Evolutionary conservation across 2,888 invertebrate genomes (phyloP).

Genomic region (Drosophila niveifrons): DNA sequence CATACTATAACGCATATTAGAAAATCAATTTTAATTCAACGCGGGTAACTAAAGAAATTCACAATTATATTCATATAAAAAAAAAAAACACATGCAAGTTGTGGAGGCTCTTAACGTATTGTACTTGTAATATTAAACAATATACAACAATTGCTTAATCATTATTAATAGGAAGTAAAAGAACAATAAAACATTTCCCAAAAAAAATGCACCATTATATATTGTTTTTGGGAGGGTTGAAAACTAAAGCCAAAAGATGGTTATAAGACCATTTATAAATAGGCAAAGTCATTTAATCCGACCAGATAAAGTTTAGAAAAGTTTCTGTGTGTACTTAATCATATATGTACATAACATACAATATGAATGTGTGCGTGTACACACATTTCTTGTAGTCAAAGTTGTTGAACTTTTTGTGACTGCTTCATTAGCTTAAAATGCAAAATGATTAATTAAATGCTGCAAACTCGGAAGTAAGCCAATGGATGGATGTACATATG

Average conservation of each 20-base stretch:
- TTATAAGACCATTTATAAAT: background rate
- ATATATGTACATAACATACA: slow-evolving; percentile 1
- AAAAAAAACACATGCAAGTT: slow-evolving; percentile 4
- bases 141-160: slow-evolving; percentile 10
- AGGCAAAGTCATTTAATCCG: slow-evolving; percentile 1
- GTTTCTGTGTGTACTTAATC: background rate
- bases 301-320: slow-evolving; percentile 2
- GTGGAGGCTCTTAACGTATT: slow-evolving; percentile 19
- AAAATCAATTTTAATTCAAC: slow-evolving; percentile 8
- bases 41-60: slow-evolving; percentile 4
- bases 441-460: slow-evolving; percentile 21
- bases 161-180: slow-evolving; percentile 14
- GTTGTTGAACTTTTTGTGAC: slow-evolving; percentile 13
- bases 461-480: slow-evolving; percentile 5
- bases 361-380: background rate
- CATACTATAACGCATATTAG: background rate
- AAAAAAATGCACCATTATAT: background rate
- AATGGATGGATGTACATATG: too few relatives aligned
- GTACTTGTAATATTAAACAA: slow-evolving; percentile 2
- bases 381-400: slow-evolving; percentile 3
- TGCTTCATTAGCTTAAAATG: slow-evolving; percentile 20
- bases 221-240: background rate
- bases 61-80: slow-evolving; percentile 1
- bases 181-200: slow-evolving; percentile 22
- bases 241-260: background rate